Evolutionary conservation across 1,140 invertebrate species (phyloP).

Genomic region (Calliphora vicina): DNA sequence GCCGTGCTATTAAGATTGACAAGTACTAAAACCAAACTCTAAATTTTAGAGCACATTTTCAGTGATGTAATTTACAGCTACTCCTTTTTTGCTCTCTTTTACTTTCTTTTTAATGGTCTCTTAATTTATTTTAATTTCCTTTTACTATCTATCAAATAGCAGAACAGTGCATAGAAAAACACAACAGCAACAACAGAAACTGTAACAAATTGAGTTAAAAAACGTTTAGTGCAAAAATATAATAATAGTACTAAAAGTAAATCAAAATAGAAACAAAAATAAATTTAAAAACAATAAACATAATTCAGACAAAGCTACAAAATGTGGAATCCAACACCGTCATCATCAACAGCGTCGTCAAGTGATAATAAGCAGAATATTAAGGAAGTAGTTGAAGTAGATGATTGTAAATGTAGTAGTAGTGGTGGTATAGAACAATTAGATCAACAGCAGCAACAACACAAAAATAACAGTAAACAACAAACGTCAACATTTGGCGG

Average conservation of each 20-base stretch:
- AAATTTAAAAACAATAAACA: slow-evolving; percentile 44
- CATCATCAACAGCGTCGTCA: slow-evolving; percentile 55
- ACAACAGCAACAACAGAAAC: slow-evolving; percentile 22
- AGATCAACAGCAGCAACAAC: slow-evolving; percentile 44
- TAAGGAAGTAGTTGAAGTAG: slow-evolving; percentile 47
- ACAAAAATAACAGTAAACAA: slow-evolving; percentile 48
- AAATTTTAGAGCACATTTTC: not conserved
- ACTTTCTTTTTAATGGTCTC: not conserved
- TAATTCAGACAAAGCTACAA: slow-evolving; percentile 50
- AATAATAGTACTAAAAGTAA: too few species aligned
- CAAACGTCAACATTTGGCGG: slow-evolving; percentile 49
- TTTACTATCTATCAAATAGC: not conserved
- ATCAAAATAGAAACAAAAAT: slow-evolving; percentile 24
- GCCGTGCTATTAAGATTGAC: too few species aligned
- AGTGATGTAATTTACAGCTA: not conserved
- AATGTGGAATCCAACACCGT: slow-evolving; percentile 60
- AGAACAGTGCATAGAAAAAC: not conserved
- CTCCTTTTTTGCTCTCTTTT: not conserved
- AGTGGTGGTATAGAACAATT: slow-evolving; percentile 52
- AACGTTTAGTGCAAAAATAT: too few species aligned
- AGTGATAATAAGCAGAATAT: slow-evolving; percentile 48
- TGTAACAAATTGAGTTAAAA: too few species aligned
- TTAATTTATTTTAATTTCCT: not conserved
- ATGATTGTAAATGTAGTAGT: slow-evolving; percentile 47
- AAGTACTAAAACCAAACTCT: not conserved